Percentiles rank a stretch among this genome's conserved stretches.
phyloP scores from a whole-genome alignment of 2,797 vertebrate genomes.

The Spinus olivaceus region DNA sequence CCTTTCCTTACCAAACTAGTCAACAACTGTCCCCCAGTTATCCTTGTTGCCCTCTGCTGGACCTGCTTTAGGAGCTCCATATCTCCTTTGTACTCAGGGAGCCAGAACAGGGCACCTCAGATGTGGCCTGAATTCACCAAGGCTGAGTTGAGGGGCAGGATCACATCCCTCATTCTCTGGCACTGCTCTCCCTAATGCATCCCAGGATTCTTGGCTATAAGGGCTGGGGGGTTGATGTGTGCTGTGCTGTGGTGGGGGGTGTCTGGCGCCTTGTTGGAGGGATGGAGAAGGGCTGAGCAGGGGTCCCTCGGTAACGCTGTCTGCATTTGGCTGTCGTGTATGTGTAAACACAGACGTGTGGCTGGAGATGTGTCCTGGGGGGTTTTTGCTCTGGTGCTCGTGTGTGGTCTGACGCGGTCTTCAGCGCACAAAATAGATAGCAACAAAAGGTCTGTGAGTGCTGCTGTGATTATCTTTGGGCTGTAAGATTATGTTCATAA shows the following conservation, averaged over 20 bases:
- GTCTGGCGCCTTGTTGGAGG: background rate
- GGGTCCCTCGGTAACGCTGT: fast-evolving
- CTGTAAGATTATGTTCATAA: background rate
- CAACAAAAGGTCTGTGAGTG: background rate
- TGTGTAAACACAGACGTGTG: background rate
- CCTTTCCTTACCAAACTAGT: too few relatives aligned
- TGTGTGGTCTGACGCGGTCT: background rate
- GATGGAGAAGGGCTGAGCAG: background rate
- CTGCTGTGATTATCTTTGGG: background rate
- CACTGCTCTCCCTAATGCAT: background rate
- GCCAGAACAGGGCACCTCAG: background rate
- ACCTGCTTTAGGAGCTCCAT: background rate
- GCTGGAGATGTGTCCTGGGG: background rate
- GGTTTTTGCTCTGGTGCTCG: fast-evolving
- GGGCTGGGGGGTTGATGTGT: background rate
- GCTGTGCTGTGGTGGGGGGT: too few relatives aligned
- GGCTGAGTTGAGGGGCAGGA: background rate
- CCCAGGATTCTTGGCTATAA: background rate
- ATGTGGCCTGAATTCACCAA: background rate
- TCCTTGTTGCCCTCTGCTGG: background rate
- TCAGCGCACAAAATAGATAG: fast-evolving
- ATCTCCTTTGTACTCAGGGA: background rate
- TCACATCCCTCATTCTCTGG: background rate
- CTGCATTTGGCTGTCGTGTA: fast-evolving
- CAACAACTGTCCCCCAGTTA: background rate